Base-by-base conservation (phyloP, 2,888 invertebrate species). In the Phaedon cochleariae region DNA sequence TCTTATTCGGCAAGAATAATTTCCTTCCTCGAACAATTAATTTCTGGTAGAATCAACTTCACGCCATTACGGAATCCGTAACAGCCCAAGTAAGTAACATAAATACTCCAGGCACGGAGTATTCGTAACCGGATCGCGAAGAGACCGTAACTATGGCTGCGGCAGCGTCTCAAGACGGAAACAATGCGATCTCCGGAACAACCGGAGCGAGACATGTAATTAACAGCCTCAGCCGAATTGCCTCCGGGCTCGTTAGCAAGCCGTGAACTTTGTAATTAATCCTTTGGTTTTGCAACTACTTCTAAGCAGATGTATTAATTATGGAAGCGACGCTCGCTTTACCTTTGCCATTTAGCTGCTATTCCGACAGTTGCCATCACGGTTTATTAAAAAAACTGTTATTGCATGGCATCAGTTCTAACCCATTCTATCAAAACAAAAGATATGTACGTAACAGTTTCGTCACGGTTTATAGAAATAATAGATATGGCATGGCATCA, bases 261-360 rank as follows among this genome's bases (percentile, higher is more conserved):
- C 84, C 83, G 84, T 84, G 84, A 84, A 84, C 84, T 84, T 83
- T 81, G 83, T 83, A 84, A 84, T 84, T 84, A 84, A 84, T 84
- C 83, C 83, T 83, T 82, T 81, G 83, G 84, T 82, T 84, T 82
- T 78, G 81, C 81, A 75, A 74, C 75, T 74, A 73, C 74, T 74
- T 74, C 75, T 80, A 81, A 82, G 82, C 80, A 82, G 82, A 82
- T 82, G 81, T 82, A 82, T 83, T 82, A 82, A 82, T 82, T 82
- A 83, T 83, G 80, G 77, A 81, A 53, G 76, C 74, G 76, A 73
- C 76, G 77, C 77, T 80, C 77, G 77, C 78, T 80, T 79, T 64
- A 29, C 64, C 74, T 73, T 75, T 63, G 70, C 69, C 68, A 71
- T 71, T 69, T 7, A 26, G 3, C 7, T 7, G 26, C 26, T 26